A percentile compares a stretch with the other conserved stretches of the same genome.
These are phyloP conservation scores for Diarsia brunnea DNA, from an alignment of 2,888 invertebrate genomes.

Conservation along the genomic window DNA sequence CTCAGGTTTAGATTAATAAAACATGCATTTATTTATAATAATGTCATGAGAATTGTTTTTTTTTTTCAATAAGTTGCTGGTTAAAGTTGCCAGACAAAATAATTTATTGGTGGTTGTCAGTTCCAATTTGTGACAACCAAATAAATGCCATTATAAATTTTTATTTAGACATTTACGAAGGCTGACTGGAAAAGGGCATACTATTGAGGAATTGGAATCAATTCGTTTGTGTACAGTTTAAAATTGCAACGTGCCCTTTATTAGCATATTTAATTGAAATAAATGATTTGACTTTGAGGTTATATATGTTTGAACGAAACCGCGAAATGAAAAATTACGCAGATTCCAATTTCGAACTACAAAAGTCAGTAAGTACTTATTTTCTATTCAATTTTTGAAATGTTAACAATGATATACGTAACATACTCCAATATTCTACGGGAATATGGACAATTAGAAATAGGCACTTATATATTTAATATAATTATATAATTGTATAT, in stretches of 20 bases:
- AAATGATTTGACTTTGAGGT: not conserved
- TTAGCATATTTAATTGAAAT: not conserved
- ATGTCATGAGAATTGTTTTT: not conserved
- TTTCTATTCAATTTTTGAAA: not conserved
- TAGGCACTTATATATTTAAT: slow-evolving; percentile 45
- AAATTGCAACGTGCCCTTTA: not conserved
- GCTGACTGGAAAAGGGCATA: not conserved
- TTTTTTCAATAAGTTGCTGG: not conserved
- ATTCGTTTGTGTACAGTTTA: not conserved
- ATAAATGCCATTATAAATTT: not conserved
- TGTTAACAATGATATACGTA: slow-evolving; percentile 6
- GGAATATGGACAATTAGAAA: slow-evolving; percentile 41
- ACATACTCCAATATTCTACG: slow-evolving; percentile 4
- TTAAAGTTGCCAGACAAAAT: not conserved
- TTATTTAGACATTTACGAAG: not conserved
- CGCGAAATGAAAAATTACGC: not conserved
- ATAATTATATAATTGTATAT: no score
- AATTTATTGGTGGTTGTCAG: not conserved
- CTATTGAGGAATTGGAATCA: not conserved
- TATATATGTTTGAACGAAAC: not conserved
- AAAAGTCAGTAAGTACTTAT: not conserved
- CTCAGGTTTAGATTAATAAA: slow-evolving; percentile 22
- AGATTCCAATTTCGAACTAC: not conserved
- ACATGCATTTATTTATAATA: slow-evolving; percentile 20
- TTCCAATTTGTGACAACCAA: not conserved